phyloP scores from a whole-genome alignment of 2,797 vertebrate genomes.

The Sebastes reedi region DNA sequence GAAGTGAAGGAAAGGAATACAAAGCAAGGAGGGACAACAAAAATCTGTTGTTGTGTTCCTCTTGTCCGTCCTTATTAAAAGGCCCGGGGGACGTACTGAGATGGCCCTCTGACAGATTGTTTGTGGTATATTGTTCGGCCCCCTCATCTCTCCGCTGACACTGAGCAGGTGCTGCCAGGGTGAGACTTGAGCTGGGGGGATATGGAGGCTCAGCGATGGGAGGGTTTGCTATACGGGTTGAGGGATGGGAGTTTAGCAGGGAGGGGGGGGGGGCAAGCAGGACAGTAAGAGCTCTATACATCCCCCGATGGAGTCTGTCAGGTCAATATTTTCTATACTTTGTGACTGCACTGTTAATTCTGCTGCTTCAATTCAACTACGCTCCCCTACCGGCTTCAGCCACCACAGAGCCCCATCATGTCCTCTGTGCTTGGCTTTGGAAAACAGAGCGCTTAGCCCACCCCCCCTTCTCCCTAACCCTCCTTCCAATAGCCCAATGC shows the following conservation, averaged over 20 bases:
- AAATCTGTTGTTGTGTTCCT: conserved; percentile 47
- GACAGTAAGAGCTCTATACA: conserved; percentile 21
- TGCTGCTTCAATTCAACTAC: conserved; percentile 32
- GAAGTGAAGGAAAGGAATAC: conserved; percentile 43
- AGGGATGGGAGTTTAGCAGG: neutral
- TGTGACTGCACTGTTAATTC: conserved; percentile 51
- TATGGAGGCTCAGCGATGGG: conserved; percentile 15
- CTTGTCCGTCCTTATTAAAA: conserved; percentile 67
- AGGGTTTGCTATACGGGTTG: conserved; percentile 6
- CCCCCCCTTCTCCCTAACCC: neutral
- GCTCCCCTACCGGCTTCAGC: conserved; percentile 31
- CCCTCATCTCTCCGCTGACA: conserved; percentile 51
- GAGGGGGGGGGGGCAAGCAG: neutral
- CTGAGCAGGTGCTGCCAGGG: conserved; percentile 60
- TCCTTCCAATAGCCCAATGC: conserved; percentile 72
- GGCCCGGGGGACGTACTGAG: conserved; percentile 40
- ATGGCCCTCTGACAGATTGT: conserved; percentile 53
- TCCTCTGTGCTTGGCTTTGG: conserved; percentile 41
- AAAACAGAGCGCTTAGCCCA: conserved; percentile 32
- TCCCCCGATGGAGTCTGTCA: conserved; percentile 53
- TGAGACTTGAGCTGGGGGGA: conserved; percentile 24
- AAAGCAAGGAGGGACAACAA: conserved; percentile 20
- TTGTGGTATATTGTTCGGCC: conserved; percentile 48
- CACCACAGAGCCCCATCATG: conserved; percentile 25
- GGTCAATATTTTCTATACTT: conserved; percentile 58